phyloP scores from a whole-genome alignment of 2,113 vertebrate species.

The Pterocles burchelli region DNA sequence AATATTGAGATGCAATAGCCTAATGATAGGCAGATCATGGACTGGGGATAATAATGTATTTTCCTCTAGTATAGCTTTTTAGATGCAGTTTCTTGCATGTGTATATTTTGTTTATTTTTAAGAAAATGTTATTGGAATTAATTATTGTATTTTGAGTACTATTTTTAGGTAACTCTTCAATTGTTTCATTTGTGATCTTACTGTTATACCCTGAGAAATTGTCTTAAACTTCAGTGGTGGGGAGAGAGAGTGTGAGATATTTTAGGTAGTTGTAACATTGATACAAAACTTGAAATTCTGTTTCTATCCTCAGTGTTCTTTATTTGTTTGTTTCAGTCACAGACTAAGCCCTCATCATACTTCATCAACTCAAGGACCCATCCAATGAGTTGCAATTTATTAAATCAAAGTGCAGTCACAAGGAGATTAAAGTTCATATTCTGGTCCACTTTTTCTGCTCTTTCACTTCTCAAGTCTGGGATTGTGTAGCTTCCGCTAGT shows the following conservation, averaged over 20 bases:
- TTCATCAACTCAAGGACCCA: not conserved
- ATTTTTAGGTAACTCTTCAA: not conserved
- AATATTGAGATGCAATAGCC: not conserved
- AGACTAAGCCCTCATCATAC: not conserved
- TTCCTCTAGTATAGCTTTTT: not conserved
- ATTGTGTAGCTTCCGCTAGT: not conserved
- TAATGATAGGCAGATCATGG: not conserved
- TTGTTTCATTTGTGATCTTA: not conserved
- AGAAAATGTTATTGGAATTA: not conserved
- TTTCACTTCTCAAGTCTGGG: not conserved
- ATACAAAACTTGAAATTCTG: not conserved
- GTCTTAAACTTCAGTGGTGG: not conserved
- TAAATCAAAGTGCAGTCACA: not conserved
- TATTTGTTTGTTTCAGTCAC: not conserved
- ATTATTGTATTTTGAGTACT: not conserved
- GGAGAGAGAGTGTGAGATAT: not conserved
- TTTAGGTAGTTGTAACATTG: not conserved
- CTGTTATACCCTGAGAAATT: not conserved
- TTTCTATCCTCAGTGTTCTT: not conserved
- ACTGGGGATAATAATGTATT: not conserved
- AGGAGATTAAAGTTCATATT: not conserved
- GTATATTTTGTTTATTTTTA: not conserved
- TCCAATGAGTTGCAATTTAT: not conserved
- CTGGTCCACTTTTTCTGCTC: not conserved
- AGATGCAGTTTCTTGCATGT: not conserved